phyloP scores from a whole-genome alignment of 1,140 invertebrate species.

The Orchesella cincta region DNA sequence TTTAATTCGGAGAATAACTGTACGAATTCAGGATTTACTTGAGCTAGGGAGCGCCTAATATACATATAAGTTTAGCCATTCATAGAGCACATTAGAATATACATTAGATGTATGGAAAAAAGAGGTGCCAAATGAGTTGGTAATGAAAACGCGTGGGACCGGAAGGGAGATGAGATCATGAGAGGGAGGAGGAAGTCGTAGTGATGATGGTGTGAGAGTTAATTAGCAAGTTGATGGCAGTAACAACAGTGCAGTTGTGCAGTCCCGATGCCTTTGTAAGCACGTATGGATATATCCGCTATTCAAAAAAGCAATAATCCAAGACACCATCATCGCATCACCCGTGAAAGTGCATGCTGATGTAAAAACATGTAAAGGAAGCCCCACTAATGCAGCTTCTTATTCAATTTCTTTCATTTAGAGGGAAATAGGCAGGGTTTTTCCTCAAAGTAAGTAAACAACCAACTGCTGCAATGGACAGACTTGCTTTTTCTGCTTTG shows the following conservation, averaged over 20 bases:
- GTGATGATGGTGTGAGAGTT: slow-evolving; percentile 8
- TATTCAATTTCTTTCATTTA: neutral
- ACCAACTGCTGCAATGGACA: no score
- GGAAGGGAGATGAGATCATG: slow-evolving; percentile 29
- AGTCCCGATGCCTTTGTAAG: neutral
- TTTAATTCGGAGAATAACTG: neutral
- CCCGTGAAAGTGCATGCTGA: neutral
- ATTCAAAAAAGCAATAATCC: slow-evolving; percentile 15
- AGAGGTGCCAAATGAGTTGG: slow-evolving; percentile 38
- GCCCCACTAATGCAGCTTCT: neutral
- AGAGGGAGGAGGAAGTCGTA: neutral
- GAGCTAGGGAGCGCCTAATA: neutral
- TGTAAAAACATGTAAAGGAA: neutral
- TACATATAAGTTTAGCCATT: no score
- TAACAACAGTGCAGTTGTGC: neutral
- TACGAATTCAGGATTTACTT: slow-evolving; percentile 1
- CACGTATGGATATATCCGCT: neutral
- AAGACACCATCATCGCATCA: neutral
- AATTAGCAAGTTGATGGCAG: slow-evolving; percentile 16
- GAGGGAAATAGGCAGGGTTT: no score
- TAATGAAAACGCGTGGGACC: slow-evolving; percentile 37
- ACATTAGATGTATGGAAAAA: neutral
- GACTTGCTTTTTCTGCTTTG: no score
- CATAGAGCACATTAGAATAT: neutral
- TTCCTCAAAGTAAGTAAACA: no score